Evolutionary conservation across 92 coral and sea anemone genomes (phyloP), one percentile per base, ranked within the genome.

Genomic region (Actinostola sp.): DNA sequence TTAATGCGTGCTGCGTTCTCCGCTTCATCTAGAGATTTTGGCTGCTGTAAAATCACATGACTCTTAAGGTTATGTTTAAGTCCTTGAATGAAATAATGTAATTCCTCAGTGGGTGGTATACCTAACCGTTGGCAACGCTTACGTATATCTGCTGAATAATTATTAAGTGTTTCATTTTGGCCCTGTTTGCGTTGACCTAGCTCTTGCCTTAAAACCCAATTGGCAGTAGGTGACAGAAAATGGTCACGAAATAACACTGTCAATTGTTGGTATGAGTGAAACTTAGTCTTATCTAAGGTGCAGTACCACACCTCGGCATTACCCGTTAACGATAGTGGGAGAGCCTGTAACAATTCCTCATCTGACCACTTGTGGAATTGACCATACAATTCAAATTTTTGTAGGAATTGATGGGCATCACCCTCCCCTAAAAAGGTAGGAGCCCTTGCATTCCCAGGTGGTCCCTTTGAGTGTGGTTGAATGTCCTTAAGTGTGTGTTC

Each of bases 161-260:
- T 61, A 8, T 25, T 32, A 0, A 67, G 61, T 6, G 30, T 31
- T 29, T 67, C 73, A 14, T 12, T 49, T 13, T 30, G 60, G 6
- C 29, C 20, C 30, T 48, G 61, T 3, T 48, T 67, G 1, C 73
- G 1, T 27, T 45, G 57, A 8, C 60, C 73, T 31, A 67, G 34
- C 49, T 67, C 73, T 50, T 67, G 73, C 21, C 73, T 49, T 19
- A 67, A 32, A 8, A 67, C 60, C 73, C 73, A 67, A 50, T 49
- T 67, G 17, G 57, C 13, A 0, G 73, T 52, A 1, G 61, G 46
- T 0, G 73, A 67, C 0, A 32, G 42, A 50, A 67, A 67, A 31
- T 34, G 73, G 16, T 15, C 29, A 0, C n/a, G 30, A 32, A 67
- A 67, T 0, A 15, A 0, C 10, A 16, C 10, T 1, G 2, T 4